Base-by-base conservation (phyloP, 1,140 invertebrate species). In the Dufourea novaeangliae region DNA sequence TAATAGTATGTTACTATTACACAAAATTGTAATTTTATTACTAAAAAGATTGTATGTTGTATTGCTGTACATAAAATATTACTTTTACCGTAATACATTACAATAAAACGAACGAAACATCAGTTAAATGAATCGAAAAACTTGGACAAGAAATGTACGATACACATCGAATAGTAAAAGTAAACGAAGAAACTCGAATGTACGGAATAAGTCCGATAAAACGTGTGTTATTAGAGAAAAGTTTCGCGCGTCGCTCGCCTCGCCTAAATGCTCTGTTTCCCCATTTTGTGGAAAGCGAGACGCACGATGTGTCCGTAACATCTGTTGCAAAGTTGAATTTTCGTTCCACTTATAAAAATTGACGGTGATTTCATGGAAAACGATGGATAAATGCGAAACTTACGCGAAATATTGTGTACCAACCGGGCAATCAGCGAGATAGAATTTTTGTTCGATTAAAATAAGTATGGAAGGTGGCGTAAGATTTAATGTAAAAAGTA, bases 401-500 rank as follows among this genome's bases (percentile, higher is more conserved):
- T 25, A 22, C 6, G 7, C 6, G 20, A 7, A 22, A 52, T 22
- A 22, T 22, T 8, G 6, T 22, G 20, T 5, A 2, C 14, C 14
- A 20, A 46, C 25, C 6, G 22, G 2, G 8, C 50, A 22, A 52
- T n/a, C 0, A 46, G 2, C 14, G 20, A 46, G 20, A 17, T 17
- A 1, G 44, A n/a, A 46, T 14, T 20, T 20, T 46, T 20, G n/a
- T 52, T n/a, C 0, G n/a, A 14, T 2, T n/a, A 8, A 59, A 59
- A 59, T 3, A 1, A 59, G n/a, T n/a, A 27, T 41, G 27, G 25
- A 59, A 32, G 29, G 5, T 22, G 34, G 2, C 25, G n/a, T 20
- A n/a, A 2, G n/a, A n/a, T n/a, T 2, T 37, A 46, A 34, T 10
- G 39, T 50, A 52, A 64, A 73, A 73, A 64, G 59, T 64, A 25